phyloP scores from a whole-genome alignment of 2,797 vertebrate genomes.

The Lepus townsendii region DNA sequence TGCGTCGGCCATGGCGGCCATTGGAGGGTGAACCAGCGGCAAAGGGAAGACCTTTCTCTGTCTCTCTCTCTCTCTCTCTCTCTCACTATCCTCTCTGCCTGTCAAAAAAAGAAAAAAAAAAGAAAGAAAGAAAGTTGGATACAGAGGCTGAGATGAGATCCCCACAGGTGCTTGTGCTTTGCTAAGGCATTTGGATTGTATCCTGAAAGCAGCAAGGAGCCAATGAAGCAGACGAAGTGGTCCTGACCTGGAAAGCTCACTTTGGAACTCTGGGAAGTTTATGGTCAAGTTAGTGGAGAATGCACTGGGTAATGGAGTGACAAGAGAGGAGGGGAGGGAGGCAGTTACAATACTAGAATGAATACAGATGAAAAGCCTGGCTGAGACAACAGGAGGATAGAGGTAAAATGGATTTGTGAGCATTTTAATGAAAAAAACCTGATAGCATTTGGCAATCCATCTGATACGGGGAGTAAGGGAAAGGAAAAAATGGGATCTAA shows the following conservation, averaged over 20 bases:
- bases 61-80: too few species aligned
- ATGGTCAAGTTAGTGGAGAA: background rate
- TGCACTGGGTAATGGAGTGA: background rate
- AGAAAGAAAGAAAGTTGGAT: background rate
- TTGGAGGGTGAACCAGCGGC: too few species aligned
- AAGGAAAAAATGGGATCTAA: background rate
- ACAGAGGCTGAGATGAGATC: background rate
- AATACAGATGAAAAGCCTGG: background rate
- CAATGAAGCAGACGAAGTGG: background rate
- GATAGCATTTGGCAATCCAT: background rate
- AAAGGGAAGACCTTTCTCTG: too few species aligned
- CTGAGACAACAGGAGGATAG: background rate
- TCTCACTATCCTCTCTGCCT: too few species aligned
- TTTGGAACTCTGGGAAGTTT: background rate
- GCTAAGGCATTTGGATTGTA: background rate
- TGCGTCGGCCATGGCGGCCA: too few species aligned
- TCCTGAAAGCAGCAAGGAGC: background rate
- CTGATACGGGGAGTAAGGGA: background rate
- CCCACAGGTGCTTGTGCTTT: background rate
- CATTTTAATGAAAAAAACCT: background rate
- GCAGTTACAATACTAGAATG: background rate
- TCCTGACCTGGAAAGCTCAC: background rate
- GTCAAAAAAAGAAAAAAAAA: too few species aligned
- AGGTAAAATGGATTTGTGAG: background rate
- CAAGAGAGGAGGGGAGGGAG: background rate